Evolutionary conservation across 1,140 invertebrate genomes (phyloP).

Genomic region (Daktulosphaira vitifoliae): DNA sequence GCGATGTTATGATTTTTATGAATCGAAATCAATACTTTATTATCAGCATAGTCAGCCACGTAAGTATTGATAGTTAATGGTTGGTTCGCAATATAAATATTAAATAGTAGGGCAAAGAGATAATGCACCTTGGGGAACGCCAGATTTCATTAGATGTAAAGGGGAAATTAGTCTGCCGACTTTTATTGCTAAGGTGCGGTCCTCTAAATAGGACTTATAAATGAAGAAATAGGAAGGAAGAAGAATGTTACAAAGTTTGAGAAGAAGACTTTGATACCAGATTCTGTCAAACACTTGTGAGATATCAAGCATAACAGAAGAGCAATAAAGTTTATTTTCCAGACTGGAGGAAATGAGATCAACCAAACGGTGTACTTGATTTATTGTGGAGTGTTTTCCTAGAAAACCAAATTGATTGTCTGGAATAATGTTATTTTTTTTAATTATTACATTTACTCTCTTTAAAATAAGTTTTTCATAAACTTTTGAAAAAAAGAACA

Average conservation of each 20-base stretch:
- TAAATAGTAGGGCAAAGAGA: neutral
- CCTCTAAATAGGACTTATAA: slow-evolving; percentile 2
- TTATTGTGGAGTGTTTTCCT: slow-evolving; percentile 39
- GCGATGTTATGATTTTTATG: too few relatives aligned
- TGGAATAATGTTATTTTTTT: slow-evolving; percentile 37
- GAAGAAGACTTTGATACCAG: too few relatives aligned
- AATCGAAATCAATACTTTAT: neutral
- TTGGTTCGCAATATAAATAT: neutral
- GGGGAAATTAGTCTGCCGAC: neutral
- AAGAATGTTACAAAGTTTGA: neutral
- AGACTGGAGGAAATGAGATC: slow-evolving; percentile 32
- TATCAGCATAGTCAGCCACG: neutral
- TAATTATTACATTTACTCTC: slow-evolving; percentile 35
- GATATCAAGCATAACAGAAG: slow-evolving; percentile 37
- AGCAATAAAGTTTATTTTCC: slow-evolving; percentile 36
- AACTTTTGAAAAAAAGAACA: slow-evolving; percentile 40
- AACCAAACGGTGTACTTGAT: slow-evolving; percentile 38
- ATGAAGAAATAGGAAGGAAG: neutral
- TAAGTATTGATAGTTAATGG: neutral
- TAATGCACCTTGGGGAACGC: slow-evolving; percentile 2
- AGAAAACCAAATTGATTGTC: slow-evolving; percentile 42
- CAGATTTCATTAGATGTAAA: neutral
- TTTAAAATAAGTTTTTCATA: slow-evolving; percentile 41
- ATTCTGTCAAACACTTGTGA: slow-evolving; percentile 40
- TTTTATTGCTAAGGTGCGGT: slow-evolving; percentile 7